Conservation (phyloP, 1,140 invertebrate genomes). For the Brevipalpus yothersi region DNA sequence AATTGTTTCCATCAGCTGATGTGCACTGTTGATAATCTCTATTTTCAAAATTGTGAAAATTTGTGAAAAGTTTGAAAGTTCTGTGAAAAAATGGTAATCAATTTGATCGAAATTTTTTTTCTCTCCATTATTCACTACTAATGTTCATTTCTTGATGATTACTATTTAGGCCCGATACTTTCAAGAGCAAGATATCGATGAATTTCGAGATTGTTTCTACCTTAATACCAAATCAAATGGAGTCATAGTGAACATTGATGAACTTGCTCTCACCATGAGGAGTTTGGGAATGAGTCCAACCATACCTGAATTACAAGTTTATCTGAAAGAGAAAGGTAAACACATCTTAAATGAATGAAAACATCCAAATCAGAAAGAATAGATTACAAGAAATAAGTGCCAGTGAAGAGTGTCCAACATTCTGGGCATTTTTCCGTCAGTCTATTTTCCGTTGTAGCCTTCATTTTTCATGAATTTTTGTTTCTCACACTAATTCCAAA, state of each 20-base stretch:
- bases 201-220: constrained; percentile 16
- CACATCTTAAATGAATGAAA: not conserved
- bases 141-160: not conserved
- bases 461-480: constrained; percentile 8
- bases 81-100: too few relatives aligned
- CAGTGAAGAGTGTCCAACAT: not conserved
- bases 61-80: too few relatives aligned
- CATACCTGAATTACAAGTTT: constrained; percentile 58
- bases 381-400: not conserved
- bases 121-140: not conserved
- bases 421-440: not conserved
- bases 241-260: constrained; percentile 59
- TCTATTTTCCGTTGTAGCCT: constrained; percentile 1
- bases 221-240: constrained; percentile 55
- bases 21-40: too few relatives aligned
- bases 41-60: too few relatives aligned
- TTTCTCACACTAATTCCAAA: not conserved
- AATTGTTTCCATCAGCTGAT: too few relatives aligned
- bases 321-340: constrained; percentile 50
- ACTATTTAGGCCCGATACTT: constrained; percentile 12
- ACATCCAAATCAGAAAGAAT: not conserved
- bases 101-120: not conserved
- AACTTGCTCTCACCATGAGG: constrained; percentile 74
- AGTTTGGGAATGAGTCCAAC: constrained; percentile 78
- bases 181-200: constrained; percentile 15